Conservation (phyloP, 2,888 invertebrate genomes). For the Caenorhabditis afra region DNA sequence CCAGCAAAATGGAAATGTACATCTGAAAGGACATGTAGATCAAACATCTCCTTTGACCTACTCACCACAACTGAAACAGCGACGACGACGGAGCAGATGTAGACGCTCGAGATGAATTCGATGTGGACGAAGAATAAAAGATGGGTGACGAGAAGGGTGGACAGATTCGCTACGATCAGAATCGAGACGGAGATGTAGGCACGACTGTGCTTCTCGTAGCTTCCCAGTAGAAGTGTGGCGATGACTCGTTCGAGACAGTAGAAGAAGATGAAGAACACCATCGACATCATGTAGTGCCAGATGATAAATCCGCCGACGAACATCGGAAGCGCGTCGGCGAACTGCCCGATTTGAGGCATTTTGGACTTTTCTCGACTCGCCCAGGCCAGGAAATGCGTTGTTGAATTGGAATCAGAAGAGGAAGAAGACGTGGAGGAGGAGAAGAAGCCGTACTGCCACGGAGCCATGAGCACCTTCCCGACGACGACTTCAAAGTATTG, state of each 20-base stretch:
- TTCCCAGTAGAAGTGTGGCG: slow-evolving; percentile 34
- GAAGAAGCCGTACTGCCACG: slow-evolving; percentile 22
- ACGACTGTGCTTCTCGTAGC: slow-evolving; percentile 36
- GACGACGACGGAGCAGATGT: slow-evolving; percentile 23
- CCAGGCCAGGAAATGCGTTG: slow-evolving; percentile 22
- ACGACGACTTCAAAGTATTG: slow-evolving; percentile 35
- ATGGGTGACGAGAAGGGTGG: slow-evolving; percentile 13
- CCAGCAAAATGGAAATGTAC: slow-evolving; percentile 21
- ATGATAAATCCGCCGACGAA: slow-evolving; percentile 35
- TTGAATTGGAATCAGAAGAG: not conserved
- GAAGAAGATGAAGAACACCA: slow-evolving; percentile 46
- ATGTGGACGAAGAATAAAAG: slow-evolving; percentile 21
- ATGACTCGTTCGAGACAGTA: slow-evolving; percentile 34
- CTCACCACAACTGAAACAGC: slow-evolving; percentile 26
- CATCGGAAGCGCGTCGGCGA: slow-evolving; percentile 21
- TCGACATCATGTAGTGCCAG: slow-evolving; percentile 45
- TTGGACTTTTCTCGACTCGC: slow-evolving; percentile 1
- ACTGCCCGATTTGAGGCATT: slow-evolving; percentile 1
- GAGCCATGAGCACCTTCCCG: slow-evolving; percentile 14
- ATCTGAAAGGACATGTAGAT: slow-evolving; percentile 18
- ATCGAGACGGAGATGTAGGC: slow-evolving; percentile 29
- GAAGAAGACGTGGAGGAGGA: slow-evolving; percentile 1
- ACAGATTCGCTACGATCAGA: not conserved
- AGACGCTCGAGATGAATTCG: not conserved
- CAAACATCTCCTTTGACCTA: not conserved